Conservation (phyloP, 2,797 vertebrate species). For the Phalanger gymnotis region DNA sequence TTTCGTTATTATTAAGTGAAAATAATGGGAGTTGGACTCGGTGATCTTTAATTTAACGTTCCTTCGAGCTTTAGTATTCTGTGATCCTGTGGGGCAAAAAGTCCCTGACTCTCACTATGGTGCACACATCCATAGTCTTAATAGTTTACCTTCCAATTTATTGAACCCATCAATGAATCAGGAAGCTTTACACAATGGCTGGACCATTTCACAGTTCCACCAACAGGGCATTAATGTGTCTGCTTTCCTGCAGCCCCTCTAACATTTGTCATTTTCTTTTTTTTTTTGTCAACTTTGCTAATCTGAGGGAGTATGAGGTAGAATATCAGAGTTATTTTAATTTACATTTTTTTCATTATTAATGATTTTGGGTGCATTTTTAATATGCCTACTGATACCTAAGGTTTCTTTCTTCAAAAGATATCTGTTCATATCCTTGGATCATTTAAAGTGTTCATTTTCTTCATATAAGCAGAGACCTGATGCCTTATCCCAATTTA, state of each 20-base stretch:
- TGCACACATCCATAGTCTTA: neutral
- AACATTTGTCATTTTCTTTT: neutral
- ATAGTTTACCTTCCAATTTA: neutral
- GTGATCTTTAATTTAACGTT: neutral
- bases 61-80: neutral
- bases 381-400: neutral
- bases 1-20: neutral
- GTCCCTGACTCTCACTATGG: neutral
- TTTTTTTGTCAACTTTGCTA: neutral
- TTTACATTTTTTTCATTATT: neutral
- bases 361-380: neutral
- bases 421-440: neutral
- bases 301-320: neutral
- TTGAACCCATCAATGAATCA: neutral
- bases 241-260: neutral
- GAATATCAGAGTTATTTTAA: neutral
- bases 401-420: neutral
- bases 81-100: neutral
- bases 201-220: neutral
- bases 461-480: neutral
- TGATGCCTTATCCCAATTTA: neutral
- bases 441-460: neutral
- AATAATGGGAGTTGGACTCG: neutral
- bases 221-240: neutral
- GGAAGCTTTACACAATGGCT: neutral